Base-by-base conservation (phyloP, 2,113 vertebrate genomes). In the Muntiacus reevesi region DNA sequence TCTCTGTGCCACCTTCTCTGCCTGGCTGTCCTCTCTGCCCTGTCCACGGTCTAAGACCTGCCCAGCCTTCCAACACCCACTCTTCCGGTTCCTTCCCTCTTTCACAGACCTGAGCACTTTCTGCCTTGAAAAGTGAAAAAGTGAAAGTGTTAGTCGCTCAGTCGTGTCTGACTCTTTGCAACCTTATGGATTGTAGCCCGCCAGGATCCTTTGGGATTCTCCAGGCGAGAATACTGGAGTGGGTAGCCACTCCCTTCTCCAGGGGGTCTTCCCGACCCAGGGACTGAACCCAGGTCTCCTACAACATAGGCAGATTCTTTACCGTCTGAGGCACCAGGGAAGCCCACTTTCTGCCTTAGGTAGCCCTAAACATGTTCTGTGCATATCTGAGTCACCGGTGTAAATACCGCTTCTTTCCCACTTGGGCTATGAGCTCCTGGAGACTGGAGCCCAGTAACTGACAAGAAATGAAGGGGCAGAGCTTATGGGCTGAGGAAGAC, bases 101-200 rank as follows among this genome's bases (percentile, higher is more conserved):
- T 45, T 59, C 52, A 59, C 0, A 0, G 23, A 16, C 47, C 50
- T 14, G 23, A 33, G 71, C 27, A 47, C 14, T 54, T 67, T 59
- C 87, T 14, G 30, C 67, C 54, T 43, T 8, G 7, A 74, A 40
- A 74, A 74, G 67, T 40, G 67, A 74, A 74, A 40, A 40, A 23
- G 36, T 40, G 19, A 25, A 74, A 74, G n/a, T 40, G n/a, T 40
- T 23, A 74, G 67, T 74, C 10, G 6, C 67, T 40, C 21, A 25
- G 67, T 74, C 11, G 1, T 40, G 67, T 74, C 67, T 40, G 67
- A 40, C 67, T 74, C 67, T 74, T 74, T 74, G 67, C 67, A 40
- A 40, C n/a, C n/a, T 40, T 23, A 12, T 23, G 19, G n/a, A 40
- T 19, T 23, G 19, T 1, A 40, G 67, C n/a, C n/a, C 5, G 0